phyloP scores from a whole-genome alignment of 1,140 invertebrate species.

The Streblospio benedicti region DNA sequence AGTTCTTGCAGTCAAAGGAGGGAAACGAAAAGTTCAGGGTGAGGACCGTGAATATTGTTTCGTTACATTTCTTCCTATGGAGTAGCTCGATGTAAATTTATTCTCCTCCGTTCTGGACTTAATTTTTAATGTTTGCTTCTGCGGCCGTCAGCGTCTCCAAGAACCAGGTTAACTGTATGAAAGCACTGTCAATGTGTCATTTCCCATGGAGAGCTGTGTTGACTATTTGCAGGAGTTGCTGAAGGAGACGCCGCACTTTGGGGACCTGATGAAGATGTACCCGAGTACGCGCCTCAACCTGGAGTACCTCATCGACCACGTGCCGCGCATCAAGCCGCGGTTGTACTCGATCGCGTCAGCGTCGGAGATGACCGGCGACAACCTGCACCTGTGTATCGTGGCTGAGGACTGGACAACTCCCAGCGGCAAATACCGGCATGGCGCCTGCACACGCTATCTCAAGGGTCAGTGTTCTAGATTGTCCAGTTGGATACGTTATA shows the following conservation, averaged over 20 bases:
- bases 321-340: constrained; percentile 18
- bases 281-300: constrained; percentile 8
- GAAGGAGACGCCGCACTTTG: constrained; percentile 13
- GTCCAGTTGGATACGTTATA: too few species aligned
- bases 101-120: too few species aligned
- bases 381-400: constrained; percentile 18
- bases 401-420: constrained; percentile 18
- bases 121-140: too few species aligned
- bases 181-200: too few species aligned
- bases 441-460: constrained; percentile 14
- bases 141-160: too few species aligned
- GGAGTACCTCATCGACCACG: constrained; percentile 16
- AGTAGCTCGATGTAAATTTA: too few species aligned
- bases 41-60: too few species aligned
- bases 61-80: too few species aligned
- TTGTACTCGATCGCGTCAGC: constrained; percentile 18
- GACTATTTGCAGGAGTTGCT: constrained; percentile 11
- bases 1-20: constrained; percentile 14
- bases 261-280: constrained; percentile 16
- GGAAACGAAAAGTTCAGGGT: constrained; percentile 14
- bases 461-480: too few species aligned
- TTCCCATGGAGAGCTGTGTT: too few species aligned
- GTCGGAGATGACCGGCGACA: constrained; percentile 14
- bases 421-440: constrained; percentile 8
- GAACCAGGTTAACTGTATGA: too few species aligned